A percentile compares a stretch with the other conserved stretches of the same genome.
phyloP scores from a whole-genome alignment of 2,113 vertebrate species.

The Cephalopholis sonnerati region DNA sequence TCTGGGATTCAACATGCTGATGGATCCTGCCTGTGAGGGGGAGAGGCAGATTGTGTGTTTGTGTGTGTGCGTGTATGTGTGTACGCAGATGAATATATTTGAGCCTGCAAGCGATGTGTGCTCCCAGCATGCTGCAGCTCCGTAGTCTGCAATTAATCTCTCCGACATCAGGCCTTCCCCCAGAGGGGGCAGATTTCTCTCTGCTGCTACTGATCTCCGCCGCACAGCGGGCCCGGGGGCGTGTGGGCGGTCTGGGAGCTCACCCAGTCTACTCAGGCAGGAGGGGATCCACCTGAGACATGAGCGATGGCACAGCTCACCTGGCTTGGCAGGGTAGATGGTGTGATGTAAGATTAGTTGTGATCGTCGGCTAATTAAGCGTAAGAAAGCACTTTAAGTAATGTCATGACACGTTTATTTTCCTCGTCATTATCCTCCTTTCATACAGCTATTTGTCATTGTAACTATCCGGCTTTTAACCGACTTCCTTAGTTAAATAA shows the following conservation, averaged over 20 bases:
- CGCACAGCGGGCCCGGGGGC: conserved; percentile 61
- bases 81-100: conserved; percentile 70
- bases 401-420: conserved; percentile 41
- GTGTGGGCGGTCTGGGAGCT: conserved; percentile 60
- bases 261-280: conserved; percentile 56
- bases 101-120: conserved; percentile 74
- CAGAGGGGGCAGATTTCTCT: conserved; percentile 68
- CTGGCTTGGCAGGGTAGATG: conserved; percentile 50
- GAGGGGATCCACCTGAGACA: conserved; percentile 64
- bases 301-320: conserved; percentile 45
- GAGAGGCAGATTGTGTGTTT: conserved; percentile 51
- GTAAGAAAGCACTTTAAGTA: conserved; percentile 49
- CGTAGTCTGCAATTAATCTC: conserved; percentile 88
- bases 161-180: conserved; percentile 80
- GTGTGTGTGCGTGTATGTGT: conserved; percentile 54
- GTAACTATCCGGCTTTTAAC: neutral
- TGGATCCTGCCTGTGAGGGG: conserved; percentile 80
- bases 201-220: conserved; percentile 78
- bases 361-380: conserved; percentile 58
- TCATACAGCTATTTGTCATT: neutral
- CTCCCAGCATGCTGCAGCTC: conserved; percentile 80
- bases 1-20: conserved; percentile 86
- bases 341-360: conserved; percentile 61
- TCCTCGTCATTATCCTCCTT: neutral
- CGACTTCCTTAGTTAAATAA: conserved; percentile 20